These are phyloP conservation scores for Epizoanthus rinbou DNA, from an alignment of 92 coral and sea anemone genomes.

Conservation along the genomic window DNA sequence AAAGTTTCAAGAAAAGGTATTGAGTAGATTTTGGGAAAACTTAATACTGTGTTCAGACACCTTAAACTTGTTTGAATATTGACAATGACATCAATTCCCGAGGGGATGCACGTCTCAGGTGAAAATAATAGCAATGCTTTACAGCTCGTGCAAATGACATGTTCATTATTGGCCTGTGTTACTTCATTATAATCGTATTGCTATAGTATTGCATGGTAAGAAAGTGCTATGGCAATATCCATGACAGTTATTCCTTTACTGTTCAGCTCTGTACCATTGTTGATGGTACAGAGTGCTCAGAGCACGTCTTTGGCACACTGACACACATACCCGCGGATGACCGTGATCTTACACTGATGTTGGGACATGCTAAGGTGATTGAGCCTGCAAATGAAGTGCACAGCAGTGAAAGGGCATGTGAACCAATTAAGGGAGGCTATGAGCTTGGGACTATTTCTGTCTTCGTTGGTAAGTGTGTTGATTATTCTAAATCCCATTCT, in stretches of 20 bases:
- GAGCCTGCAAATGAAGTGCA: constrained; percentile 19
- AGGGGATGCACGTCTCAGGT: no score
- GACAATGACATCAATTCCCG: no score
- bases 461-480: constrained; percentile 21
- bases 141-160: no score
- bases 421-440: constrained; percentile 8
- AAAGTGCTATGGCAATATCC: no score
- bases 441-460: constrained; percentile 16
- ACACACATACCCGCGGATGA: constrained; percentile 33
- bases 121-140: no score
- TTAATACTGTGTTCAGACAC: no score
- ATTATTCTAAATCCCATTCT: background rate
- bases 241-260: background rate
- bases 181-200: no score
- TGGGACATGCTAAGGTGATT: constrained; percentile 72
- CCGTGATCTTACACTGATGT: constrained; percentile 43
- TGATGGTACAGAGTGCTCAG: constrained; percentile 81
- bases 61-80: no score
- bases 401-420: constrained; percentile 8
- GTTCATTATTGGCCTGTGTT: no score
- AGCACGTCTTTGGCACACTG: constrained; percentile 60
- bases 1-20: no score
- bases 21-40: no score
- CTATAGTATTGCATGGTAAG: background rate
- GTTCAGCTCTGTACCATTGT: constrained; percentile 74